Base-by-base conservation (phyloP, 2,113 vertebrate species). In the Excalfactoria chinensis region DNA sequence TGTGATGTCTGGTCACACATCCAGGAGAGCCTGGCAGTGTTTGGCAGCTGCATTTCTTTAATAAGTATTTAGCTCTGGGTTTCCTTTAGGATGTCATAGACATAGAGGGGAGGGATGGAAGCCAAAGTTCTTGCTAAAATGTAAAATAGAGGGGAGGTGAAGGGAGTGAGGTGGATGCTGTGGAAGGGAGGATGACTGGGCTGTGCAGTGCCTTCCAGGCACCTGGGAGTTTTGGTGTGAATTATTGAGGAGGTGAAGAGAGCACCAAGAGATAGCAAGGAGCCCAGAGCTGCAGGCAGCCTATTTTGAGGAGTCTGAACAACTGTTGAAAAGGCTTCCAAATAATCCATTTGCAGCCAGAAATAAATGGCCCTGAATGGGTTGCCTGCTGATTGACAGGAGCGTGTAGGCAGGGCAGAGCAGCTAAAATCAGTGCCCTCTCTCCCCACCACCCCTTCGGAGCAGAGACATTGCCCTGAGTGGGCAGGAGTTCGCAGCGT, bases 331-430 rank as follows among this genome's bases (percentile, higher is more conserved):
- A 94, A 5, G 32, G 81, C 92, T 94, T 96, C 86, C 91, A 95
- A 97, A 94, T 92, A 86, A 95, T 83, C 85, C 86, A 28, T 67
- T 96, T 79, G 88, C 67, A 94, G 93, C 93, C 94, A 97, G 95
- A 96, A 96, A 97, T 97, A 97, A 97, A 97, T 90, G 92, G 95
- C 95, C 95, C 95, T 96, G 95, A 95, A 96, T 96, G 95, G 92
- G 91, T 94, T 4, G 6, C 78, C 89, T 89, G 75, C 90, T 96
- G 95, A 97, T 88, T 95, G 97, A 97, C 72, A 69, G 56, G 94
- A 93, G 78, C 0, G 72, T 93, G 84, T 86, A 95, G 95, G 84
- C 87, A 79, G 63, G 66, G 78, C 66, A 93, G 58, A 71, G 56
- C 56, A 62, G 94, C 89, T 92, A 81, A 93, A 93, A 90, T 66